phyloP scores from a whole-genome alignment of 2,113 vertebrate species.

The Anolis sagrei region DNA sequence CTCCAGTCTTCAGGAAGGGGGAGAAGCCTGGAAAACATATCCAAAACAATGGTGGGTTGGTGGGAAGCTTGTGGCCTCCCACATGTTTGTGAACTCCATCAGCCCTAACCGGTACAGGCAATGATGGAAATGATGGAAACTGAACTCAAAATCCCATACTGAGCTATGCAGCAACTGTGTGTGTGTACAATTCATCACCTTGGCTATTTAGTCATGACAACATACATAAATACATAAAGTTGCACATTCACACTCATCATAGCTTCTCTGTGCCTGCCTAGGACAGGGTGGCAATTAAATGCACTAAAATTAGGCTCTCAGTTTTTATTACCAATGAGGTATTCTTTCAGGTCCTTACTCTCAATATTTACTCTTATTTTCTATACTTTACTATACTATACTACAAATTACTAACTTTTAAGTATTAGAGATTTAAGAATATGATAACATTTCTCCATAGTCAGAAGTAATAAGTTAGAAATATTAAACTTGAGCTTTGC shows the following conservation, averaged over 20 bases:
- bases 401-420: background rate
- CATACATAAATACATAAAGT: background rate
- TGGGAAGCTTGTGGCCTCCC: too few species aligned
- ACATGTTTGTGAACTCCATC: too few species aligned
- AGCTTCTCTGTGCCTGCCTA: background rate
- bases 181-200: background rate
- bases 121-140: too few species aligned
- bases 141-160: too few species aligned
- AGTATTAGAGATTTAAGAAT: background rate
- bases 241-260: background rate
- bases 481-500: too few species aligned
- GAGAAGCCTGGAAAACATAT: too few species aligned
- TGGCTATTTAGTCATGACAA: background rate
- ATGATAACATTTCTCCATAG: rapidly evolving
- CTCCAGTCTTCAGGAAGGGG: too few species aligned
- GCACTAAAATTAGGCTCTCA: background rate
- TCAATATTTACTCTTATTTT: background rate
- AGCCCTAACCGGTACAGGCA: too few species aligned
- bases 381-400: background rate
- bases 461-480: rapidly evolving
- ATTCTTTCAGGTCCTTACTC: background rate
- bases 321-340: background rate
- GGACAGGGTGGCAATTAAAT: background rate
- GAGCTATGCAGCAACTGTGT: too few species aligned
- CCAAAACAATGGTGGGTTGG: too few species aligned